Conservation (phyloP, 2,797 vertebrate genomes). For the Ctenochaetus hawaiiensis region DNA sequence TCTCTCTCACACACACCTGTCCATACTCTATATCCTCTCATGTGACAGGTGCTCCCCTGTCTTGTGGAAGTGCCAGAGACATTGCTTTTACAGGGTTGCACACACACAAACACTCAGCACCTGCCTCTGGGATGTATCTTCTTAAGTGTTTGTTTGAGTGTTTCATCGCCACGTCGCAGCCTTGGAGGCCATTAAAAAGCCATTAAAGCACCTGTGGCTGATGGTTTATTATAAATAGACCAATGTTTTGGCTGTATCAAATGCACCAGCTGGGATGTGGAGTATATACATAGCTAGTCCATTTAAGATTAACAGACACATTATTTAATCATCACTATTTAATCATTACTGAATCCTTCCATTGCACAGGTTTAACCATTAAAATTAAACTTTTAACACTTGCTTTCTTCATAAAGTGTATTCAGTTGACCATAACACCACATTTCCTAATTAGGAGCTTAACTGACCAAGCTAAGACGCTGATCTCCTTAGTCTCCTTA, state of each 20-base stretch:
- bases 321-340: too few species aligned
- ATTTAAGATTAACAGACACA: constrained; percentile 44
- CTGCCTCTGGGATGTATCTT: constrained; percentile 52
- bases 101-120: constrained; percentile 21
- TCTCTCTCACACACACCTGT: constrained; percentile 41
- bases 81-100: constrained; percentile 21
- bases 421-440: too few species aligned
- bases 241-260: constrained; percentile 42
- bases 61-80: constrained; percentile 41
- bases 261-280: constrained; percentile 46
- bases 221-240: constrained; percentile 75
- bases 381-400: too few species aligned
- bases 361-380: too few species aligned
- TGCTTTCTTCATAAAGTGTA: background rate
- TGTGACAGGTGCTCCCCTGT: constrained; percentile 57
- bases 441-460: too few species aligned
- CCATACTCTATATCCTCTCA: constrained; percentile 32
- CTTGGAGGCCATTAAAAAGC: constrained; percentile 67
- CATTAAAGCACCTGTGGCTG: constrained; percentile 69
- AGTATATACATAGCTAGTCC: constrained; percentile 34
- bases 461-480: too few species aligned
- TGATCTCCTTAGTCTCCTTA: too few species aligned
- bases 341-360: too few species aligned
- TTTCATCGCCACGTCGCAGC: constrained; percentile 51
- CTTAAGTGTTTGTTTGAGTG: constrained; percentile 55